phyloP scores from a whole-genome alignment of 2,888 invertebrate genomes.

The Polyploca ridens region DNA sequence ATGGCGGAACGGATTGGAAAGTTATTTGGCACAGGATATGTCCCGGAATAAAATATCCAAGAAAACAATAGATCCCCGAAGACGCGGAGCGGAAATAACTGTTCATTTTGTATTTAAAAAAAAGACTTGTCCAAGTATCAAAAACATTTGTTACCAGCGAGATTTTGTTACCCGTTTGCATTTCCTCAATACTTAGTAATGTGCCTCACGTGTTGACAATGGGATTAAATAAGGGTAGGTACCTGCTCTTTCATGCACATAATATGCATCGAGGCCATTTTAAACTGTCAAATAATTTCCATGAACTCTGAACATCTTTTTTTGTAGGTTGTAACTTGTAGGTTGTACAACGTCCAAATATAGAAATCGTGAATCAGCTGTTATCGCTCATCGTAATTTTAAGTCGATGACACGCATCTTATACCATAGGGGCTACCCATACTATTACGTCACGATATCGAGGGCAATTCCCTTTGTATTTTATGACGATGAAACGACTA shows the following conservation, averaged over 20 bases:
- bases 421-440: not conserved
- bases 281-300: not conserved
- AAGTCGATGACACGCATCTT: not conserved
- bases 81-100: too few relatives aligned
- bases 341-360: not conserved
- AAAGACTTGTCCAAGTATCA: too few relatives aligned
- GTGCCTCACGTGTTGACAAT: not conserved
- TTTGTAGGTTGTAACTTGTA: not conserved
- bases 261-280: not conserved
- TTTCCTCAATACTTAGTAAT: not conserved
- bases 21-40: too few relatives aligned
- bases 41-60: too few relatives aligned
- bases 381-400: not conserved
- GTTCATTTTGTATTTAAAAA: too few relatives aligned
- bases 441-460: not conserved
- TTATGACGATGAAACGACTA: not conserved
- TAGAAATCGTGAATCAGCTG: not conserved
- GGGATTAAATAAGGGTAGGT: not conserved
- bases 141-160: too few relatives aligned
- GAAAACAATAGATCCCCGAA: too few relatives aligned
- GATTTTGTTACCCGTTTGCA: too few relatives aligned
- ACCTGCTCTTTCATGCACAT: not conserved
- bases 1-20: too few relatives aligned
- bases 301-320: not conserved
- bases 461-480: not conserved